Conservation (phyloP, 2,888 invertebrate species). For the Thera obeliscata region DNA sequence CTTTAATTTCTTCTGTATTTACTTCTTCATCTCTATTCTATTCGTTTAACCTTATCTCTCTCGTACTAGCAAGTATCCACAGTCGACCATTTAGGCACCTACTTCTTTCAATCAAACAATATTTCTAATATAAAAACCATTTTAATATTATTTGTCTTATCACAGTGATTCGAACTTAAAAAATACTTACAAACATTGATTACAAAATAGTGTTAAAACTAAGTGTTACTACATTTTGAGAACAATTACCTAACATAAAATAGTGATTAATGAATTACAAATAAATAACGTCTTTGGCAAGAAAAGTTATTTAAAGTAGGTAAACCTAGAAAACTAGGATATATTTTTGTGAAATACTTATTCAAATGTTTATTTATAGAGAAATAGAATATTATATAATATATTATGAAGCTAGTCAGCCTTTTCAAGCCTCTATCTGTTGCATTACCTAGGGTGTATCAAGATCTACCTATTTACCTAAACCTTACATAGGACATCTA, state of each 20-base stretch:
- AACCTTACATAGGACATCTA: not conserved
- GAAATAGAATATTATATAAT: slow-evolving; percentile 11
- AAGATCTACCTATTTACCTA: not conserved
- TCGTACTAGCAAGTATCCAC: not conserved
- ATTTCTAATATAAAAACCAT: slow-evolving; percentile 44
- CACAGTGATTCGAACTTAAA: slow-evolving; percentile 61
- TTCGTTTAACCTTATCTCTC: slow-evolving; percentile 2
- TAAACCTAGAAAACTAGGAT: slow-evolving; percentile 9
- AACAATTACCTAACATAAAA: slow-evolving; percentile 29
- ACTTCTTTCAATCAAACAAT: slow-evolving; percentile 21
- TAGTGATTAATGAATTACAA: not conserved
- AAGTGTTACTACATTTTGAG: slow-evolving; percentile 18
- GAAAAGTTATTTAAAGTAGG: slow-evolving; percentile 32
- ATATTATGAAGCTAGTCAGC: slow-evolving; percentile 57
- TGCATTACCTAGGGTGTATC: not conserved
- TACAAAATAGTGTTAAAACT: slow-evolving; percentile 22
- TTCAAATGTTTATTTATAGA: slow-evolving; percentile 2
- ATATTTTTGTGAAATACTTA: slow-evolving; percentile 11
- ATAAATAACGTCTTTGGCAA: slow-evolving; percentile 54
- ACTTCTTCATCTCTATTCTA: slow-evolving; percentile 24
- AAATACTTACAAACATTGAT: slow-evolving; percentile 29
- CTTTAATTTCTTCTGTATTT: slow-evolving; percentile 28
- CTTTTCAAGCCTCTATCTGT: slow-evolving; percentile 53
- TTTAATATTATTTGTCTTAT: slow-evolving; percentile 55
- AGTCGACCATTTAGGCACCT: not conserved